Evolutionary conservation across 2,113 vertebrate genomes (phyloP).

Genomic region (Nycticryphes semicollaris): DNA sequence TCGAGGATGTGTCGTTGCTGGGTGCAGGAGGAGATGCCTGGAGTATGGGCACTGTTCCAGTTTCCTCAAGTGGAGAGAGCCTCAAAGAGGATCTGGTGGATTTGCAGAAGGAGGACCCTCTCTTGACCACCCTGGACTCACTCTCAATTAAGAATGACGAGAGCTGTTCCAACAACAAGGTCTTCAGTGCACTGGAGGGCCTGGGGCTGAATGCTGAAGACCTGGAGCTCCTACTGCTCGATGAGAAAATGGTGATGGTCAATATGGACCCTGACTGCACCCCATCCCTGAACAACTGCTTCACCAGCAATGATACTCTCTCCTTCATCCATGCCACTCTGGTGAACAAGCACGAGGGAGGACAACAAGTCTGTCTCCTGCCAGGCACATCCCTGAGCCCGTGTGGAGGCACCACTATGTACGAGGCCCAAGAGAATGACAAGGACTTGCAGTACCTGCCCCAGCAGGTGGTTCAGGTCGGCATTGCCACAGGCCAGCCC

Average conservation of each 20-base stretch:
- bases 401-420: fast-evolving
- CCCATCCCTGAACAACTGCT: constrained; percentile 61
- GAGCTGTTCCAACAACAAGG: constrained; percentile 73
- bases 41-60: not conserved
- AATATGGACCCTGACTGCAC: constrained; percentile 50
- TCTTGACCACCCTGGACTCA: constrained; percentile 76
- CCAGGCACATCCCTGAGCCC: not conserved
- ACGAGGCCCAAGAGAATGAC: not conserved
- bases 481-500: not conserved
- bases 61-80: not conserved
- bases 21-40: constrained; percentile 22
- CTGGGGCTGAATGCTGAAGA: constrained; percentile 79
- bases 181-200: constrained; percentile 77
- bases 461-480: not conserved
- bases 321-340: constrained; percentile 72
- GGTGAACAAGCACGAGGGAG: not conserved
- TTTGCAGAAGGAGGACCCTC: constrained; percentile 57
- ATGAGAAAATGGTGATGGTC: constrained; percentile 81
- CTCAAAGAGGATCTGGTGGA: not conserved
- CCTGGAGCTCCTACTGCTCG: constrained; percentile 80
- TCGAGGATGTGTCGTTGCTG: not conserved
- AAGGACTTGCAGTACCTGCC: not conserved
- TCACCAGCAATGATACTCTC: constrained; percentile 75
- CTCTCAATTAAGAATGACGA: constrained; percentile 71
- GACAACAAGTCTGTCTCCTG: not conserved